Conservation (phyloP, 2,797 vertebrate species). For the Tangara arthus region DNA sequence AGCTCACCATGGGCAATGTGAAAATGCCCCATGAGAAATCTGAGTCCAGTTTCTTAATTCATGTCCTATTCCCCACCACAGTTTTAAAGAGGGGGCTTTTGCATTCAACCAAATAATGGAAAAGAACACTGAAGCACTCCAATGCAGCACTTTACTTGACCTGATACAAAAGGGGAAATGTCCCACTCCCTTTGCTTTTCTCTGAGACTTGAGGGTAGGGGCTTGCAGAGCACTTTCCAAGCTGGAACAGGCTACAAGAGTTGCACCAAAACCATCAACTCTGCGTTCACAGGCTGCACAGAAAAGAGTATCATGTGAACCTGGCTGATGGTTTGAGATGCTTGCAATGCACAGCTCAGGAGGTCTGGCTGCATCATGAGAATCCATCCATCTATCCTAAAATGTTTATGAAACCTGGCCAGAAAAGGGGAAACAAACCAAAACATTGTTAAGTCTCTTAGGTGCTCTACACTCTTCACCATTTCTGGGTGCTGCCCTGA, state of each 20-base stretch:
- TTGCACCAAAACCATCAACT: neutral
- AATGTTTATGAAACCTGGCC: neutral
- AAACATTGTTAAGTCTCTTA: neutral
- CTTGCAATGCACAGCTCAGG: rapidly evolving
- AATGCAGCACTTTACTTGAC: neutral
- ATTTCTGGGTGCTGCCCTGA: rapidly evolving
- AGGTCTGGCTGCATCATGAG: neutral
- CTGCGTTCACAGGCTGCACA: neutral
- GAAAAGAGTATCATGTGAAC: neutral
- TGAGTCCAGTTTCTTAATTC: neutral
- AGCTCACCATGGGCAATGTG: rapidly evolving
- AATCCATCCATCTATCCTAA: neutral
- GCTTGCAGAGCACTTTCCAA: neutral
- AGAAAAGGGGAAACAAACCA: neutral
- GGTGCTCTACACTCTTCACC: neutral
- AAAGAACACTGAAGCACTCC: neutral
- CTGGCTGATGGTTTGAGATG: neutral
- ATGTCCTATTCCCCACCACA: rapidly evolving
- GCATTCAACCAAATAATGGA: neutral
- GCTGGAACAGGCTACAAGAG: neutral
- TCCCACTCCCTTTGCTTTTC: neutral
- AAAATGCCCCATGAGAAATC: neutral
- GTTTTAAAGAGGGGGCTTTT: neutral
- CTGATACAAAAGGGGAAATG: neutral
- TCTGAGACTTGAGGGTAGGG: neutral